Evolutionary conservation across 2,113 vertebrate species (phyloP), one percentile per base, ranked within the genome.

Genomic region (Toxostoma redivivum): DNA sequence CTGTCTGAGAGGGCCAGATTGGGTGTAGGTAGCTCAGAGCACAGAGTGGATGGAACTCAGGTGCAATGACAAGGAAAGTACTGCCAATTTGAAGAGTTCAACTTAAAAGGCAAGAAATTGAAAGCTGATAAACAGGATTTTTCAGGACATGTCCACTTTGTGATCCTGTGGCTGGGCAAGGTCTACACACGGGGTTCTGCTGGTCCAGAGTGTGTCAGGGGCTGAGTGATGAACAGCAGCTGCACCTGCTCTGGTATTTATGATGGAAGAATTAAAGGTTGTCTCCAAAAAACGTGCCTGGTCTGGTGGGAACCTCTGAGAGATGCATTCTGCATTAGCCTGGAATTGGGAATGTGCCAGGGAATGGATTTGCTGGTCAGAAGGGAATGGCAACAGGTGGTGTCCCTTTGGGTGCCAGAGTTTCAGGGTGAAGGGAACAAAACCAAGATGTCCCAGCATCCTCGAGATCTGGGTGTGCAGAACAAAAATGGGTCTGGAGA

Each of bases 131-230:
- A 79, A 57, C 33, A 74, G 25, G 4, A 2, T 18, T 84, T 56
- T 35, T 7, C 44, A 48, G 56, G 62, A 3, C 0, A 10, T 17
- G 54, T 20, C 24, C 74, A 45, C 9, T 21, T 8, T 15, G 65
- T 64, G 67, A 31, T 31, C 20, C 66, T 25, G 37, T 33, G 56
- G 6, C 44, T 8, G 8, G 38, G 23, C 56, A 25, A 64, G 5
- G 5, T 11, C 2, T 2, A 4, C 38, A 1, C 42, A 3, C 0
- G 0, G 12, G 4, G 31, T 11, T 37, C 30, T 54, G 50, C 58
- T 54, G 77, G 35, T 6, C 20, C 47, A 3, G n/a, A 0, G 12
- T 3, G n/a, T 14, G 57, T 5, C 3, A 2, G 30, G 61, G 31
- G 7, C 38, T 31, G 24, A 12, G 4, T 1, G 37, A 8, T 2